These are phyloP conservation scores for Nephrocerus scutellatus DNA, from an alignment of 2,888 invertebrate species.

Conservation along the genomic window DNA sequence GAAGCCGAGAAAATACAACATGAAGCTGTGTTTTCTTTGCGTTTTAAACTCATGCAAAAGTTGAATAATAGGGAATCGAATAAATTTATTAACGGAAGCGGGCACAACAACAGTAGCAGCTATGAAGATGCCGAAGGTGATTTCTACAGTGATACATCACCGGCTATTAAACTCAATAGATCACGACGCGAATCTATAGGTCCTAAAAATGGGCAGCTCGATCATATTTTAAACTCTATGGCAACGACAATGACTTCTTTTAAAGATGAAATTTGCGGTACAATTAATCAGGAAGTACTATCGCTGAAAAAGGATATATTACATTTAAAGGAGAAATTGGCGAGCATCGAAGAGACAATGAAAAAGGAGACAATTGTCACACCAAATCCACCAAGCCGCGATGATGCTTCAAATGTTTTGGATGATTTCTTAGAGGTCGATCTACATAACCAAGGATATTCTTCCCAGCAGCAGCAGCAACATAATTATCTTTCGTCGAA, in stretches of 20 bases:
- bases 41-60: slow-evolving; percentile 59
- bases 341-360: slow-evolving; percentile 49
- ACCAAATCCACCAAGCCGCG: slow-evolving; percentile 47
- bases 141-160: too few species aligned
- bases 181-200: slow-evolving; percentile 29
- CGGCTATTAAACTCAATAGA: slow-evolving; percentile 21
- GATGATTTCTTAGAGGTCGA: too few species aligned
- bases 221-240: slow-evolving; percentile 42
- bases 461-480: too few species aligned
- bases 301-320: slow-evolving; percentile 58
- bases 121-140: slow-evolving; percentile 43
- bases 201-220: slow-evolving; percentile 33
- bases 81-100: too few species aligned
- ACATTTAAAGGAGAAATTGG: slow-evolving; percentile 44
- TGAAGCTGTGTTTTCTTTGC: slow-evolving; percentile 65
- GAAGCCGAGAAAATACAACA: slow-evolving; percentile 67
- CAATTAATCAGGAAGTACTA: slow-evolving; percentile 32
- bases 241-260: slow-evolving; percentile 38
- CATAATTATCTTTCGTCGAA: too few species aligned
- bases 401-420: slow-evolving; percentile 50
- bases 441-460: slow-evolving; percentile 63
- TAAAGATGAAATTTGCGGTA: slow-evolving; percentile 52
- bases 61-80: slow-evolving; percentile 58
- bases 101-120: slow-evolving; percentile 40
- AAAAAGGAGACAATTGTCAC: slow-evolving; percentile 47